Conservation (phyloP, 1,140 invertebrate species). For the Phymorhynchus buccinoides region DNA sequence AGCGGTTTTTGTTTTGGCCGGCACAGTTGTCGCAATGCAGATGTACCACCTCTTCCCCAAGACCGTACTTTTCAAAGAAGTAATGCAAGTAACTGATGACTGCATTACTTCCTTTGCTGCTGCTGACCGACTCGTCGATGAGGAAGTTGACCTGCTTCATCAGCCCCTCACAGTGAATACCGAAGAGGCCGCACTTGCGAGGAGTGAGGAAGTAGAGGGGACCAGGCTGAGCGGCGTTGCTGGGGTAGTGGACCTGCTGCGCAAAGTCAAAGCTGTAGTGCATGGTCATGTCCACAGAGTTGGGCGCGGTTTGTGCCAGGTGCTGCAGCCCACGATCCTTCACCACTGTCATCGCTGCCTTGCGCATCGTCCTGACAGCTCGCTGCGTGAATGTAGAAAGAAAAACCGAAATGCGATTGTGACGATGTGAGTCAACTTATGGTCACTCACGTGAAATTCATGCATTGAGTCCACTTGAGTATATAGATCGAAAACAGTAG, state of each 20-base stretch:
- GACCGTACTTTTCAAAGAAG: slow-evolving; percentile 47
- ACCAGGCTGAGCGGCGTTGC: slow-evolving; percentile 53
- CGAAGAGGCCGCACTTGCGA: slow-evolving; percentile 56
- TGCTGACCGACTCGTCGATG: slow-evolving; percentile 46
- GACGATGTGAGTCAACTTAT: too few species aligned
- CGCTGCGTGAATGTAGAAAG: too few species aligned
- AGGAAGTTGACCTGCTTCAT: slow-evolving; percentile 46
- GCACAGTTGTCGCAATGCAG: too few species aligned
- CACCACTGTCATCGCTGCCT: too few species aligned
- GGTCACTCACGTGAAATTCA: too few species aligned
- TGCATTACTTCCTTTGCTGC: slow-evolving; percentile 46
- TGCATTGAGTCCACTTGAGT: too few species aligned
- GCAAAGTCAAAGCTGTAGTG: slow-evolving; percentile 50
- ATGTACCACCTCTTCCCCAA: slow-evolving; percentile 41
- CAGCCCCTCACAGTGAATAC: slow-evolving; percentile 47
- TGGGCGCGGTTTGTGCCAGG: background rate
- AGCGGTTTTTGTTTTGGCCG: too few species aligned
- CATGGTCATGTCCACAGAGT: slow-evolving; percentile 1
- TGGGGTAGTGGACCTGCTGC: slow-evolving; percentile 55
- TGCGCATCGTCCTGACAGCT: too few species aligned
- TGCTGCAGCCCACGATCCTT: background rate
- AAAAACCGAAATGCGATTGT: too few species aligned
- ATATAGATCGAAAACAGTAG: too few species aligned
- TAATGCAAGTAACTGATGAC: slow-evolving; percentile 47
- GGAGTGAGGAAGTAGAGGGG: slow-evolving; percentile 56